phyloP scores from a whole-genome alignment of 2,797 vertebrate species.

The Fundulus diaphanus region DNA sequence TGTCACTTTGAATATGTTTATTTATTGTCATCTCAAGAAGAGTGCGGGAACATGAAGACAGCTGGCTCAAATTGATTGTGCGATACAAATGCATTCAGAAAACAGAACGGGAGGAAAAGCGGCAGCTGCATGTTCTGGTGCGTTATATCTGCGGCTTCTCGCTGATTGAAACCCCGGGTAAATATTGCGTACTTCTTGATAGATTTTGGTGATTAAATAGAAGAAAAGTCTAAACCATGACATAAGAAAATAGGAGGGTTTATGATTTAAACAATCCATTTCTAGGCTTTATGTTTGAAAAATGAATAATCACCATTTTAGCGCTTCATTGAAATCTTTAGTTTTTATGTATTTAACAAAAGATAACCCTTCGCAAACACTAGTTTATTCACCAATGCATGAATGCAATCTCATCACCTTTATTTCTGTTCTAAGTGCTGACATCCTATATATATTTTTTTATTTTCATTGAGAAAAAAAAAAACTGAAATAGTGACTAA shows the following conservation, averaged over 20 bases:
- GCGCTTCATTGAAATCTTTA: background rate
- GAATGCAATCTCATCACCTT: background rate
- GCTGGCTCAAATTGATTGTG: slow-evolving; percentile 70
- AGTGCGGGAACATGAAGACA: slow-evolving; percentile 62
- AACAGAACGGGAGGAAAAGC: slow-evolving; percentile 29
- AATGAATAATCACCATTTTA: background rate
- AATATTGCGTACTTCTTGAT: background rate
- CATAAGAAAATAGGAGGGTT: background rate
- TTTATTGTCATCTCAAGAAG: slow-evolving; percentile 71
- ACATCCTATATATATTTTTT: too few relatives aligned
- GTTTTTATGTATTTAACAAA: background rate
- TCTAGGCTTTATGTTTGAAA: background rate
- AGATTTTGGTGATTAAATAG: background rate
- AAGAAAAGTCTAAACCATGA: background rate
- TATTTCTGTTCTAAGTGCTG: background rate
- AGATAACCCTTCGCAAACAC: background rate
- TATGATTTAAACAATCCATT: background rate
- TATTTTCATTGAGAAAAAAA: too few relatives aligned
- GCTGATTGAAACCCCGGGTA: slow-evolving; percentile 1
- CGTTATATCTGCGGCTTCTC: background rate
- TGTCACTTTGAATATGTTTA: slow-evolving; percentile 81
- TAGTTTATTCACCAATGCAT: background rate
- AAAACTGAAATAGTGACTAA: too few relatives aligned
- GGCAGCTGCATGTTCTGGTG: slow-evolving; percentile 6
- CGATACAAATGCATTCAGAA: slow-evolving; percentile 40